Conservation (phyloP, 2,113 vertebrate genomes). For the Rhynchopsitta pachyrhyncha region DNA sequence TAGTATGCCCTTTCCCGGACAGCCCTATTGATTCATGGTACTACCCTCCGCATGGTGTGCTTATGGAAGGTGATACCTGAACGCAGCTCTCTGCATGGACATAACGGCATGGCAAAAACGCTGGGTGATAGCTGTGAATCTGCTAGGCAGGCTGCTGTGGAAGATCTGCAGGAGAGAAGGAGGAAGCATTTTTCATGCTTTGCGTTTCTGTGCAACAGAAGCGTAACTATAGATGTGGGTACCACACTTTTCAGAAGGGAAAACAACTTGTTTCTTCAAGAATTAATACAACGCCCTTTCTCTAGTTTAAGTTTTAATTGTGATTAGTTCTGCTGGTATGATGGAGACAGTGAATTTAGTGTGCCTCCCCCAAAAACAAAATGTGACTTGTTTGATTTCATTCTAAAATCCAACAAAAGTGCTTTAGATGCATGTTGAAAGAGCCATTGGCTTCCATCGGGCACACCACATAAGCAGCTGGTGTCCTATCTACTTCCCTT, state of each 20-base stretch:
- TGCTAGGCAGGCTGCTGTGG: neutral
- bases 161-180: neutral
- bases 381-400: conserved; percentile 30
- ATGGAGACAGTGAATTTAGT: neutral
- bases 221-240: accelerated
- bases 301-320: conserved; percentile 22
- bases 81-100: neutral
- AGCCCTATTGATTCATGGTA: conserved; percentile 57
- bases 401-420: conserved; percentile 45
- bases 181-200: neutral
- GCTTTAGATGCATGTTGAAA: neutral
- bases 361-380: neutral
- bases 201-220: neutral
- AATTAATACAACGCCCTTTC: neutral
- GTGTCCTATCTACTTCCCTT: conserved; percentile 34
- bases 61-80: neutral
- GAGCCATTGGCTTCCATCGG: neutral
- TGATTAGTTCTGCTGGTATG: conserved; percentile 49
- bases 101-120: neutral
- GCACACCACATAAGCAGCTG: conserved; percentile 38
- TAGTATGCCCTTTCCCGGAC: conserved; percentile 63
- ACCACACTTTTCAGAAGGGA: neutral
- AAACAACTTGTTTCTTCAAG: neutral
- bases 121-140: neutral
- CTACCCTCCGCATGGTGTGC: conserved; percentile 8